Evolutionary conservation across 2,888 invertebrate genomes (phyloP).

Genomic region (Sarcophaga subvicina): DNA sequence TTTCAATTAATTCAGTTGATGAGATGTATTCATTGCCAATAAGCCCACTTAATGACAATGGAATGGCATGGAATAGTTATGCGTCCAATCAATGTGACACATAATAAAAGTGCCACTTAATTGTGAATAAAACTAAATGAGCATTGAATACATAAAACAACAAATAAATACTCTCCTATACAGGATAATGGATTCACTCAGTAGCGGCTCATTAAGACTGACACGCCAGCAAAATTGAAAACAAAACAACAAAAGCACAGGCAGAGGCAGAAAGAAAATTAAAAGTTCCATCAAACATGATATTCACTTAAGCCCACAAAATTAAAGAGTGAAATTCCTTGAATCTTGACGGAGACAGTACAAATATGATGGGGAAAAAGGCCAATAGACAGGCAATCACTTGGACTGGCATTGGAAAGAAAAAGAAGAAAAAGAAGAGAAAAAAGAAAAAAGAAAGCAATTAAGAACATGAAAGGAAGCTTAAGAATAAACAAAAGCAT

Average conservation of each 20-base stretch:
- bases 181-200: conserved; percentile 38
- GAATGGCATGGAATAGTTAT: conserved; percentile 29
- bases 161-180: conserved; percentile 61
- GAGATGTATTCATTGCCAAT: conserved; percentile 48
- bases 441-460: conserved; percentile 78
- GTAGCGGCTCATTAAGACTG: conserved; percentile 78
- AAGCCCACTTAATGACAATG: conserved; percentile 45
- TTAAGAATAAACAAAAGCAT: conserved; percentile 77
- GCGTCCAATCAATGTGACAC: conserved; percentile 72
- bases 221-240: conserved; percentile 77
- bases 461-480: conserved; percentile 82
- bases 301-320: conserved; percentile 51
- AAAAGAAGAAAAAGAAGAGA: conserved; percentile 47
- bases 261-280: conserved; percentile 62
- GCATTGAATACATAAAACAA: conserved; percentile 71
- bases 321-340: conserved; percentile 56
- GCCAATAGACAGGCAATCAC: conserved; percentile 43
- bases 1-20: conserved; percentile 63
- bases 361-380: conserved; percentile 24
- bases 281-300: conserved; percentile 59
- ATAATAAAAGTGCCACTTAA: conserved; percentile 77
- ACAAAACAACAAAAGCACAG: conserved; percentile 64
- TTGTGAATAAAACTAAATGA: conserved; percentile 74
- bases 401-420: conserved; percentile 43
- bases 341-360: conserved; percentile 53